Evolutionary conservation across 64 coral and sea anemone genomes (phyloP), one percentile per base, ranked within the genome.

Genomic region (Porites australiensis): DNA sequence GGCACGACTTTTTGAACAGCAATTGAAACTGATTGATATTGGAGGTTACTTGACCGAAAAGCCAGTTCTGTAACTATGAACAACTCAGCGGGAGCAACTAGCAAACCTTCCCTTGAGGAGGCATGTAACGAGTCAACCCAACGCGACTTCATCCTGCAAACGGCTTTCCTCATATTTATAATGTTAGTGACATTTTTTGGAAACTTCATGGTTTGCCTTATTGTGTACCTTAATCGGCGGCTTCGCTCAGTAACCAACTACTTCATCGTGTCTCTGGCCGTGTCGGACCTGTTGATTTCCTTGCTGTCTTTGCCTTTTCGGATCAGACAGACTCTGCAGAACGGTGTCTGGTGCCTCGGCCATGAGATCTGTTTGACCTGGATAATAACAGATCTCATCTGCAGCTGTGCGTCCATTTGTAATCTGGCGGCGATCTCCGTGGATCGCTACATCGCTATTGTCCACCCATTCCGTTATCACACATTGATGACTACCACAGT

Each of bases 381-480:
- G 90, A 70, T 98, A 64, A 48, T 98, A 27, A 76, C 79, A 12
- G 96, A 98, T 43, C 27, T 77, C 3, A 90, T 90, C 16, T 92
- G 90, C 70, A 87, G 90, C 18, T 80, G 74, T 72, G 93, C 96
- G 5, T 98, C 96, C 0, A 95, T 98, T 11, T 98, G 93, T 90
- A 98, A 98, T 22, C 73, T 98, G 23, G 96, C 90, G 43, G 86
- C 85, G 12, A 98, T 98, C 53, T 98, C 96, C 1, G 90, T 98
- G 6, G 96, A 98, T 79, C 96, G 96, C 19, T 89, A 85, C 57
- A 87, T 95, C 74, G 96, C 96, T 2, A 98, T 98, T 8, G 75
- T 83, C 4, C 82, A 72, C 2, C 90, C 96, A n/a, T 88, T 98
- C 13, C 86, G 94, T 45, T 98, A 98, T 37, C 73, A 74, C 72